These are phyloP conservation scores for Conomelus anceps DNA, from an alignment of 2,888 invertebrate species.

Conservation along the genomic window DNA sequence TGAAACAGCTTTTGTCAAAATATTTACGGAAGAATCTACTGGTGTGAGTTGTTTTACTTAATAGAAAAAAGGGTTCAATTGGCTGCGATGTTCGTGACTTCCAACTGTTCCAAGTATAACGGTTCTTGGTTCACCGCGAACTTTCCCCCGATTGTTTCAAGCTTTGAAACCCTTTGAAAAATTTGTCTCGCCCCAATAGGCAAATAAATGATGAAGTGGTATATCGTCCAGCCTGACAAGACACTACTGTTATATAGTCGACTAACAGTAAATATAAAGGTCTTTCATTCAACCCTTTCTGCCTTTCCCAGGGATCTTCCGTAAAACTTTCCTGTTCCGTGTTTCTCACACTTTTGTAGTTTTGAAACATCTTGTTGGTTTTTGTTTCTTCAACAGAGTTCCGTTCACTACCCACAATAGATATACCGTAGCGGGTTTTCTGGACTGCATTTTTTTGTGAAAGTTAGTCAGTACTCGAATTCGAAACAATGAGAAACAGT, in stretches of 20 bases:
- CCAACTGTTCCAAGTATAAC: not conserved
- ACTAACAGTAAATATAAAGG: not conserved
- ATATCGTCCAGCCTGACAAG: not conserved
- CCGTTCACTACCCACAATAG: not conserved
- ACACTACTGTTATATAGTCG: not conserved
- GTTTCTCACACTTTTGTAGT: constrained; percentile 7
- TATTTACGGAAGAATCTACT: not conserved
- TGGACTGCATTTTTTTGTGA: not conserved
- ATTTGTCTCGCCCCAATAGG: not conserved
- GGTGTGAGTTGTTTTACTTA: not conserved
- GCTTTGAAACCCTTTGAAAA: not conserved
- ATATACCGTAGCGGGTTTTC: not conserved
- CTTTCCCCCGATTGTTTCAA: not conserved
- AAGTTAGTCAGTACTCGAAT: not conserved
- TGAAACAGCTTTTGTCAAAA: not conserved
- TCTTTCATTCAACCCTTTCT: not conserved
- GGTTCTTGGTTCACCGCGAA: not conserved
- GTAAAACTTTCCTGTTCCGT: constrained; percentile 20
- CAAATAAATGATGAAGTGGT: not conserved
- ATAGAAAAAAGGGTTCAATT: not conserved
- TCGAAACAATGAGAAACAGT: not conserved
- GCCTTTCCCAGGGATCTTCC: not conserved
- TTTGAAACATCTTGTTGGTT: not conserved
- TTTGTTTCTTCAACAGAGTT: not conserved
- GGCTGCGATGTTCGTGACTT: not conserved